phyloP scores from a whole-genome alignment of 2,797 vertebrate genomes.

The Gallinago nigripennis region DNA sequence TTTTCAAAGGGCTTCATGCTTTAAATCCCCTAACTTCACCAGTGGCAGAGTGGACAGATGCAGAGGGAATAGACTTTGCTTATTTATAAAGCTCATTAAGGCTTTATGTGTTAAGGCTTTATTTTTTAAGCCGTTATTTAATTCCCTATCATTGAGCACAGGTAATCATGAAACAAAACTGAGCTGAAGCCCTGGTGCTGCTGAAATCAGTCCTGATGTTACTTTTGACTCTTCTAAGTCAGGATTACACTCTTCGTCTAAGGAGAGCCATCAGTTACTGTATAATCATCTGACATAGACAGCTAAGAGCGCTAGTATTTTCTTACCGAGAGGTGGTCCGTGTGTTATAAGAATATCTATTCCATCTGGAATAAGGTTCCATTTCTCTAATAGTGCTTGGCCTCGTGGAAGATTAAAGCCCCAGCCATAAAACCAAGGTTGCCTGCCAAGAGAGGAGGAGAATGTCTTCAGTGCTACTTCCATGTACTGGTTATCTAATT shows the following conservation, averaged over 20 bases:
- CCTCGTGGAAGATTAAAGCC: slow-evolving; percentile 95
- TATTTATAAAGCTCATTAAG: neutral
- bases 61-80: neutral
- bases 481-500: slow-evolving; percentile 42
- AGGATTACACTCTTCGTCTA: neutral
- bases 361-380: slow-evolving; percentile 95
- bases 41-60: neutral
- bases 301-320: slow-evolving; percentile 22
- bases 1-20: neutral
- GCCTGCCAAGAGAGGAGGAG: slow-evolving; percentile 80
- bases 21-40: neutral
- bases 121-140: neutral
- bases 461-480: slow-evolving; percentile 58
- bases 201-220: neutral
- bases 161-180: neutral
- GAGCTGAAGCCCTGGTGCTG: neutral
- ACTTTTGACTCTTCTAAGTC: neutral
- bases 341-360: slow-evolving; percentile 96
- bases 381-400: slow-evolving; percentile 95
- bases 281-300: slow-evolving; percentile 7
- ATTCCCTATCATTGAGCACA: neutral
- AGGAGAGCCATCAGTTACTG: slow-evolving; percentile 2
- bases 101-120: neutral
- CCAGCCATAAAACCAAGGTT: slow-evolving; percentile 98
- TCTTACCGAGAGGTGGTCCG: slow-evolving; percentile 94